phyloP scores from a whole-genome alignment of 37 sponge, comb jelly and placozoan species.

The Amphimedon queenslandica region DNA sequence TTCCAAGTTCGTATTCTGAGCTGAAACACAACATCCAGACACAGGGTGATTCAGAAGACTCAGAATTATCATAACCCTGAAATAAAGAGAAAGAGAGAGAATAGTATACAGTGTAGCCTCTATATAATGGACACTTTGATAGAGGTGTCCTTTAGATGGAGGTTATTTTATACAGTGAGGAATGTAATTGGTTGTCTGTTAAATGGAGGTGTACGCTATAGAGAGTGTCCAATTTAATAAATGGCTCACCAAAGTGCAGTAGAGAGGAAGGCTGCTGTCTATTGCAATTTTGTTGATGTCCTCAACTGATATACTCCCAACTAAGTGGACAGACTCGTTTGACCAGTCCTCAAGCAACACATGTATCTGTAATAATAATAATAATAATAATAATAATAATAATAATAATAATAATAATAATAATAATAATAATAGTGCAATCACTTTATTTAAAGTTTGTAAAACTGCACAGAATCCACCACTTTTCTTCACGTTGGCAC shows the following conservation, averaged over 20 bases:
- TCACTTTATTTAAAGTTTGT: constrained; percentile 31
- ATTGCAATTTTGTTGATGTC: constrained; percentile 40
- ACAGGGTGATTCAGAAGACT: constrained; percentile 18
- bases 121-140: too few species aligned
- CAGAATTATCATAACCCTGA: constrained; percentile 38
- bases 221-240: too few species aligned
- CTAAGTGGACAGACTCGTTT: constrained; percentile 42
- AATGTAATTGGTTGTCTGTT: too few species aligned
- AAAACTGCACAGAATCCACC: constrained; percentile 33
- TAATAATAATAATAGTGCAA: too few species aligned
- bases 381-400: background rate
- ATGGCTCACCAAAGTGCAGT: constrained; percentile 63
- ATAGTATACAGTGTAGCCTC: too few species aligned
- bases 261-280: constrained; percentile 52
- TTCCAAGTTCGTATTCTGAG: constrained; percentile 65
- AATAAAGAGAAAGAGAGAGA: background rate
- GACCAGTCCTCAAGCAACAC: constrained; percentile 69
- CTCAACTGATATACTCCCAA: constrained; percentile 44
- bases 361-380: constrained; percentile 33
- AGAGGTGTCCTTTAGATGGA: too few species aligned
- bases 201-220: too few species aligned
- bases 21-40: constrained; percentile 83
- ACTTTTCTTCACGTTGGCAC: background rate
- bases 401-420: background rate
- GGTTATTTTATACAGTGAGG: too few species aligned